Evolutionary conservation across 2,797 vertebrate species (phyloP).

Genomic region (Acanthiza pusilla): DNA sequence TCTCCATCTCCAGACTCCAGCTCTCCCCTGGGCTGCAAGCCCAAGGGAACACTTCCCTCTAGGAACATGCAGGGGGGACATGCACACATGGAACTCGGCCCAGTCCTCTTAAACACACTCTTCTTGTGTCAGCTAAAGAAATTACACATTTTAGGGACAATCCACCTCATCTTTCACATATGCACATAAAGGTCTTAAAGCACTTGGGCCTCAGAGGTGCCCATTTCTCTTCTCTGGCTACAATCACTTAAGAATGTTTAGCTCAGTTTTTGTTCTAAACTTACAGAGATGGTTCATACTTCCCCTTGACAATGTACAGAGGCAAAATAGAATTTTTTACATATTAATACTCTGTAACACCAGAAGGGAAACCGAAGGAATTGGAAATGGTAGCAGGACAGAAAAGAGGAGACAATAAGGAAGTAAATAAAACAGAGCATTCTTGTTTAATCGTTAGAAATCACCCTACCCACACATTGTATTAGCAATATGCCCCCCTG

Average conservation of each 20-base stretch:
- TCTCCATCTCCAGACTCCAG: not conserved
- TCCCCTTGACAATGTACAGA: rapidly evolving
- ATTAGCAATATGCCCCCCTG: not conserved
- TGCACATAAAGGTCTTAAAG: not conserved
- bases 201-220: not conserved
- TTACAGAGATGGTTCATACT: not conserved
- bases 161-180: not conserved
- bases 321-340: not conserved
- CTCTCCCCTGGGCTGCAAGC: not conserved
- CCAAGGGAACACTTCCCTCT: not conserved
- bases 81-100: rapidly evolving
- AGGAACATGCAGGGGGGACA: rapidly evolving
- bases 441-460: not conserved
- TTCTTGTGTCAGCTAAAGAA: not conserved
- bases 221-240: not conserved
- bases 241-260: not conserved
- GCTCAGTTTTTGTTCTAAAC: not conserved
- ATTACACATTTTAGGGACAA: not conserved
- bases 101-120: not conserved
- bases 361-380: not conserved
- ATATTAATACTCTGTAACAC: not conserved
- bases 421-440: not conserved
- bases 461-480: not conserved
- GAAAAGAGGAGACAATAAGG: not conserved
- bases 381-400: not conserved